Conservation (phyloP, 2,113 vertebrate genomes). For the Odocoileus virginianus region DNA sequence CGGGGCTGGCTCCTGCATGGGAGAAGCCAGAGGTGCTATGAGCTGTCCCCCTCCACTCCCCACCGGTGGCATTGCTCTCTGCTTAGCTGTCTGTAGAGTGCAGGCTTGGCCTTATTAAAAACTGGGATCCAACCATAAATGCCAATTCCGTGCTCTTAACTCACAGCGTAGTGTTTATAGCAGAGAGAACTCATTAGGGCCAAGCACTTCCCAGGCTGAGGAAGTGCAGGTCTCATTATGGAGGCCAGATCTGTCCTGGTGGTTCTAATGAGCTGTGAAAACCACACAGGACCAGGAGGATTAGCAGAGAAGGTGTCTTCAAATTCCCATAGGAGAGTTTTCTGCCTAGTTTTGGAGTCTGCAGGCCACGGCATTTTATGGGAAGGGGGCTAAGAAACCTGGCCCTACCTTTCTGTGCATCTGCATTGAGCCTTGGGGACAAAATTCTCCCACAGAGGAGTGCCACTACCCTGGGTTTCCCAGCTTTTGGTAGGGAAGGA, state of each 20-base stretch:
- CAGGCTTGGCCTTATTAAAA: neutral
- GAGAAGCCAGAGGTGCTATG: accelerated
- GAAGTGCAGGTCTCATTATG: neutral
- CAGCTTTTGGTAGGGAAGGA: neutral
- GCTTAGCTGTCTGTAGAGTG: neutral
- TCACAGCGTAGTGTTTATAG: neutral
- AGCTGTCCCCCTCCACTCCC: neutral
- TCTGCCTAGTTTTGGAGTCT: neutral
- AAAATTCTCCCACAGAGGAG: neutral
- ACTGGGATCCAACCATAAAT: neutral
- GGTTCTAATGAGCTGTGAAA: constrained; percentile 43
- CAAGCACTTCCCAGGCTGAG: neutral
- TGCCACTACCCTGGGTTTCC: neutral
- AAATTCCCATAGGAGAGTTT: neutral
- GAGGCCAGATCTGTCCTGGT: neutral
- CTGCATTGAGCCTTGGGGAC: neutral
- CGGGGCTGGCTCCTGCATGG: accelerated
- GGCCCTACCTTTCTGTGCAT: neutral
- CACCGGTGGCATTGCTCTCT: neutral
- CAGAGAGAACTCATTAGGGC: neutral
- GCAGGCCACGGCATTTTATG: neutral
- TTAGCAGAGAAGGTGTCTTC: neutral
- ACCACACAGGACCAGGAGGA: neutral
- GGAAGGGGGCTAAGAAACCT: neutral
- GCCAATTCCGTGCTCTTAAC: neutral